Evolutionary conservation across 2,797 vertebrate species (phyloP), one percentile per base, ranked within the genome.

Genomic region (Melanotaenia maccullochi): DNA sequence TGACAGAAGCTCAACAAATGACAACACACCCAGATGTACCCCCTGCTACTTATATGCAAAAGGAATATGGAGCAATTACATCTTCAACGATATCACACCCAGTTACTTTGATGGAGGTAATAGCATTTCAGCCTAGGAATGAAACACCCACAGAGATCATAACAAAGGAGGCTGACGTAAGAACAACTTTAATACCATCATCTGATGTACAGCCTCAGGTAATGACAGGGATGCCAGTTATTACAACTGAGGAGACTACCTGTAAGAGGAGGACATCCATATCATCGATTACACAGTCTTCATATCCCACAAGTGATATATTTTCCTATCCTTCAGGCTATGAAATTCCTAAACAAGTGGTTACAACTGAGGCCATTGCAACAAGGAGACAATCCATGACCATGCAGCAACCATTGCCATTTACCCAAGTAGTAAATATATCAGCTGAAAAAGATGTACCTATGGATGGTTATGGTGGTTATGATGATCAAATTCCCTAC

Each of bases 381-480:
- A 76, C 79, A 1, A 85, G 89, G 49, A 88, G 86, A 75, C 84
- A 90, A 73, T 89, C 92, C 8, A 87, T 90, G 83, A 86, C 83
- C 36, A 80, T 89, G 73, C 90, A 87, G 40, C 89, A 90, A 72
- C 75, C 84, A 64, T 52, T 75, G 49, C 65, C 67, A 38, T 38
- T 71, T 28, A 58, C 65, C 73, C 89, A 92, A 44, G 55, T 84
- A 8, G 58, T 88, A 49, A 82, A 83, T 42, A 78, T 93, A 68
- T 75, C 90, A 77, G 79, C 90, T 75, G 89, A 91, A 83, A 85
- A 82, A 69, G 89, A 93, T 56, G 22, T 88, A 63, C 58, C 78
- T 28, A 18, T 59, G 55, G 76, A 76, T 76, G 68, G 14, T 35
- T 83, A 82, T 81, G 54, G 30, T 76, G 68, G 14, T 35, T 83